Percentiles rank a stretch among this genome's conserved stretches.
Evolutionary conservation across 2,888 invertebrate genomes (phyloP).

Genomic region (Elysia crispata): DNA sequence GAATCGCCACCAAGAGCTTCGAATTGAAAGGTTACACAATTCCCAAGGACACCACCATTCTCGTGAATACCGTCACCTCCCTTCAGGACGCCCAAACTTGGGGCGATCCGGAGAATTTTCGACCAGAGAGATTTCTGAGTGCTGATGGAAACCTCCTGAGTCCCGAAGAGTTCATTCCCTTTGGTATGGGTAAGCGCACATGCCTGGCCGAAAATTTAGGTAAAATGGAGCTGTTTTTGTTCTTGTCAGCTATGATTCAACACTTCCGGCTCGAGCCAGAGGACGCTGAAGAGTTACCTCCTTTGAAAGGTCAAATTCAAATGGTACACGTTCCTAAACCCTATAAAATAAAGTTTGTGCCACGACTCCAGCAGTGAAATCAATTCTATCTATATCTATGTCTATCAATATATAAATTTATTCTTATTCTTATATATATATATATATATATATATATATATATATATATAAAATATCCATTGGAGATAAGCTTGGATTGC

Average conservation of each 20-base stretch:
- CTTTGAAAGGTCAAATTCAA: too few relatives aligned
- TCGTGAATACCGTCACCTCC: slow-evolving; percentile 56
- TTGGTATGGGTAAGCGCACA: background rate
- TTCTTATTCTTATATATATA: too few relatives aligned
- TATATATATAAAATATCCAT: too few relatives aligned
- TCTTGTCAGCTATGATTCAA: background rate
- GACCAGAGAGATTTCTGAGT: slow-evolving; percentile 57
- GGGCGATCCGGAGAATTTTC: slow-evolving; percentile 38
- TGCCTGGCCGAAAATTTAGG: background rate
- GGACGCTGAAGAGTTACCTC: too few relatives aligned
- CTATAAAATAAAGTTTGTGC: too few relatives aligned
- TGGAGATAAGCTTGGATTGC: too few relatives aligned
- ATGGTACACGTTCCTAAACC: too few relatives aligned
- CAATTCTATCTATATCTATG: too few relatives aligned
- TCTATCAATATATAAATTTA: too few relatives aligned
- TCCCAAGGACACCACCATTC: slow-evolving; percentile 57
- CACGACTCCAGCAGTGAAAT: too few relatives aligned
- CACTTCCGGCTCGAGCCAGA: background rate
- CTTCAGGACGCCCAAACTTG: slow-evolving; percentile 52
- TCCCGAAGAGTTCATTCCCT: slow-evolving; percentile 32
- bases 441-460: too few relatives aligned
- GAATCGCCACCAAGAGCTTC: slow-evolving; percentile 57
- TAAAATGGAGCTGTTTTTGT: background rate
- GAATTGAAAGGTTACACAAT: slow-evolving; percentile 60
- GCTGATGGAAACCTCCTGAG: slow-evolving; percentile 40